Percentiles rank a stretch among this genome's conserved stretches.
Conservation (phyloP, 2,888 invertebrate genomes). For the Cataglyphis albicans region DNA sequence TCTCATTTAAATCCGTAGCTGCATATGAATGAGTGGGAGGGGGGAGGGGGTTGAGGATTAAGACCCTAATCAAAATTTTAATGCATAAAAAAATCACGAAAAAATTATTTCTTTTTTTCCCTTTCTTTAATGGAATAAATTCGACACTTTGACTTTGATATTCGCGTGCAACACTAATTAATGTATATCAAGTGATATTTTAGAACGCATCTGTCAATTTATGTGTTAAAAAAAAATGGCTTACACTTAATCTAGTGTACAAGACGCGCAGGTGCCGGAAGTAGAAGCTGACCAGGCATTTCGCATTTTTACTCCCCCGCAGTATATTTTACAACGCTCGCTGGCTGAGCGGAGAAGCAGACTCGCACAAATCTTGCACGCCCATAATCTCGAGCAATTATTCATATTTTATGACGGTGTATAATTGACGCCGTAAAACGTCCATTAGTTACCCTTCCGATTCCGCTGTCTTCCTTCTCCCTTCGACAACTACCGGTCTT, state of each 20-base stretch:
- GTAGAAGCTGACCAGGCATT: conserved; percentile 52
- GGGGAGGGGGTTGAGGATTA: background rate
- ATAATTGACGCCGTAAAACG: conserved; percentile 83
- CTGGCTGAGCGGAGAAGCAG: conserved; percentile 46
- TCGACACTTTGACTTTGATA: background rate
- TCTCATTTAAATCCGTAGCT: background rate
- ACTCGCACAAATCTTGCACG: conserved; percentile 74
- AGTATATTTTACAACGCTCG: conserved; percentile 70
- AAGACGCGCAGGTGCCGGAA: conserved; percentile 40
- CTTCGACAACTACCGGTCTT: conserved; percentile 33
- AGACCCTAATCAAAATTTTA: background rate
- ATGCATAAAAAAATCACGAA: background rate
- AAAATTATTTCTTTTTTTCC: background rate
- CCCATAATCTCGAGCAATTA: conserved; percentile 80
- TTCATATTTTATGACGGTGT: conserved; percentile 82
- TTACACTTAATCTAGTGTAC: conserved; percentile 20
- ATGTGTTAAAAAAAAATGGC: background rate
- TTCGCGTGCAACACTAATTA: background rate
- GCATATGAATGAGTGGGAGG: background rate
- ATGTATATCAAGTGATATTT: background rate
- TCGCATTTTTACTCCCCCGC: conserved; percentile 64
- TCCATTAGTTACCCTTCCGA: conserved; percentile 81
- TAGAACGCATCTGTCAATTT: background rate
- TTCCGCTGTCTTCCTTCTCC: conserved; percentile 48
- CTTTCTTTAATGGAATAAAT: background rate